These are phyloP conservation scores for Cyprinodon diabolis DNA, from an alignment of 2,797 vertebrate species.

Conservation along the genomic window DNA sequence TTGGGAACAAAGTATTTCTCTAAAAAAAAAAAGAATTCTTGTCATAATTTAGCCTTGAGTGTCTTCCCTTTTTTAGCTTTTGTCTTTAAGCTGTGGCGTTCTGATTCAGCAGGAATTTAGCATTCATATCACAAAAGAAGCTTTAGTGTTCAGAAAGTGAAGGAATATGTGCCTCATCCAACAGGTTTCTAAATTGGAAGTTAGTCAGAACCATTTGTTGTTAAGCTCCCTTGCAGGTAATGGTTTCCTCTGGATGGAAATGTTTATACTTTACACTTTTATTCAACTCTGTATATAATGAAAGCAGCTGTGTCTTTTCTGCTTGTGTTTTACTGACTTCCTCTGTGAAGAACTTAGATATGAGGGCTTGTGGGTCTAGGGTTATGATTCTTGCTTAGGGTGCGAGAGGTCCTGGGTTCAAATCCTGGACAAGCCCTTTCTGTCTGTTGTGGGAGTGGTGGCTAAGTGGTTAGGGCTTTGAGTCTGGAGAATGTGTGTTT, in stretches of 20 bases:
- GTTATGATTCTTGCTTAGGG: too few species aligned
- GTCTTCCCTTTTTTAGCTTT: constrained; percentile 20
- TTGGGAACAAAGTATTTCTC: constrained; percentile 20
- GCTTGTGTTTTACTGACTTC: not conserved
- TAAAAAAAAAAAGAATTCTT: not conserved
- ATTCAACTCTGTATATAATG: not conserved
- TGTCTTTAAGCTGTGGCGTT: not conserved
- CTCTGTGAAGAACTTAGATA: constrained; percentile 4
- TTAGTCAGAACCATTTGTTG: constrained; percentile 7
- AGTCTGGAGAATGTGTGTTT: too few species aligned
- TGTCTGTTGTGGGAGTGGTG: too few species aligned
- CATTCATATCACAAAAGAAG: not conserved
- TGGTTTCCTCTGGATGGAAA: not conserved
- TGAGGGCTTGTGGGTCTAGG: not conserved
- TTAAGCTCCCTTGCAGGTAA: not conserved
- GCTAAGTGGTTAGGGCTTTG: too few species aligned
- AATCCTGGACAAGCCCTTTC: too few species aligned
- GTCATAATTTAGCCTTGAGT: not conserved
- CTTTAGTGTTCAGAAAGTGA: constrained; percentile 6
- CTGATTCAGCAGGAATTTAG: constrained; percentile 22
- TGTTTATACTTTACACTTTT: not conserved
- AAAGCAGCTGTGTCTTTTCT: constrained; percentile 3
- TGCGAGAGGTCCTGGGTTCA: too few species aligned
- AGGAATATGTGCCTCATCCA: not conserved
- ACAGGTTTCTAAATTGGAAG: not conserved